Percentiles rank a stretch among this genome's conserved stretches.
These are phyloP conservation scores for Triplophysa dalaica DNA, from an alignment of 2,113 vertebrate genomes.

Conservation along the genomic window DNA sequence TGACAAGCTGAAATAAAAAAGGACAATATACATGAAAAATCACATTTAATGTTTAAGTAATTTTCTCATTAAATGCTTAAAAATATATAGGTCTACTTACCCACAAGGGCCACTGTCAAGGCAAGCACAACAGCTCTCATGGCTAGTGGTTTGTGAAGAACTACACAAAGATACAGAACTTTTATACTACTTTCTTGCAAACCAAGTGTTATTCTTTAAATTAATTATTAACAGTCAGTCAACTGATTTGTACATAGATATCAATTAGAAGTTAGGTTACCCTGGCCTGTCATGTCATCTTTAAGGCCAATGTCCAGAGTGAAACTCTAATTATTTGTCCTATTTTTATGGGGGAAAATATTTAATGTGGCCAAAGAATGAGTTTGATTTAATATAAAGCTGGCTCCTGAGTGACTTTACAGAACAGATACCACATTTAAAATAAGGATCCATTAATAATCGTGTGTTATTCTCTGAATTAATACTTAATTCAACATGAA, in stretches of 20 bases:
- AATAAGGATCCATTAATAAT: too few relatives aligned
- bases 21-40: neutral
- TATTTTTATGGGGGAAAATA: neutral
- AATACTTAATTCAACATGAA: too few relatives aligned
- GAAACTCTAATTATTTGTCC: neutral
- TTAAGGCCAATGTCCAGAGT: neutral
- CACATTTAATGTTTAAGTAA: neutral
- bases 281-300: conserved; percentile 17
- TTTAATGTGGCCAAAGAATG: too few relatives aligned
- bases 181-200: conserved; percentile 60
- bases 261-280: conserved; percentile 34
- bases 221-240: conserved; percentile 42
- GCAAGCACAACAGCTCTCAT: conserved; percentile 81
- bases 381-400: too few relatives aligned
- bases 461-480: too few relatives aligned
- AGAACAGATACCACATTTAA: too few relatives aligned
- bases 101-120: conserved; percentile 77
- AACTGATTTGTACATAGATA: neutral
- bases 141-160: conserved; percentile 57
- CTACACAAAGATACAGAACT: neutral
- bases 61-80: neutral
- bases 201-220: neutral
- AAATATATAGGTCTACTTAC: conserved; percentile 67
- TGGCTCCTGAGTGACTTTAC: too few relatives aligned
- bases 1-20: conserved; percentile 53